Base-by-base conservation (phyloP, 2,113 vertebrate genomes). In the Prunella himalayana region DNA sequence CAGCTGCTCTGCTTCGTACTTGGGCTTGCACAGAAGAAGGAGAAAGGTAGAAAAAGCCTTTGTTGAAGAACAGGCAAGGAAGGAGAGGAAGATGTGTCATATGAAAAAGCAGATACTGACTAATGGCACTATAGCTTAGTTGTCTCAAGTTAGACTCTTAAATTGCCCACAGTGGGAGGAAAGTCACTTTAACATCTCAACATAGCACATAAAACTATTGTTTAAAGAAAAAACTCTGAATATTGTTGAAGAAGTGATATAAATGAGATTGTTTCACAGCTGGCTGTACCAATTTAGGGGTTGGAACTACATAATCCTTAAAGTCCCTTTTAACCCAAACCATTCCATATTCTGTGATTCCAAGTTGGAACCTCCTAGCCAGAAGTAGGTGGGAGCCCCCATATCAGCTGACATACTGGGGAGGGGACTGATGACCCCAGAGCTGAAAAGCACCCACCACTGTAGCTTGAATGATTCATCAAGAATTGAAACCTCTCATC, bases 161-260 rank as follows among this genome's bases (percentile, higher is more conserved):
- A 96, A 95, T 92, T 93, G 76, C 75, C 65, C 85, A 68, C 75
- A 63, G 92, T 94, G 79, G 66, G 87, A 2, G 44, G 66, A 93
- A 96, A 93, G 86, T 73, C 76, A 83, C 90, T 92, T 93, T 51
- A 90, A 75, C 49, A 44, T 86, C 71, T 75, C 82, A 94, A 80
- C n/a, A 51, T 44, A 56, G 93, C 60, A 88, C 11, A 21, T 51
- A 92, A 81, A 95, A 93, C 73, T 63, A 69, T 45, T 22, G 14
- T 21, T 54, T 27, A 39, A 41, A 68, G 21, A 25, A 50, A 53
- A 15, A 59, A 6, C 4, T 5, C 3, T 9, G 9, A 68, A 69
- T 53, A 65, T 25, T 66, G 23, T 51, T 93, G 68, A 88, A 82
- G 45, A 35, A 83, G 27, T 21, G 28, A 93, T 51, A 35, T 60